These are phyloP conservation scores for Habroteleia sp. DNA, from an alignment of 2,888 invertebrate genomes.

Conservation along the genomic window DNA sequence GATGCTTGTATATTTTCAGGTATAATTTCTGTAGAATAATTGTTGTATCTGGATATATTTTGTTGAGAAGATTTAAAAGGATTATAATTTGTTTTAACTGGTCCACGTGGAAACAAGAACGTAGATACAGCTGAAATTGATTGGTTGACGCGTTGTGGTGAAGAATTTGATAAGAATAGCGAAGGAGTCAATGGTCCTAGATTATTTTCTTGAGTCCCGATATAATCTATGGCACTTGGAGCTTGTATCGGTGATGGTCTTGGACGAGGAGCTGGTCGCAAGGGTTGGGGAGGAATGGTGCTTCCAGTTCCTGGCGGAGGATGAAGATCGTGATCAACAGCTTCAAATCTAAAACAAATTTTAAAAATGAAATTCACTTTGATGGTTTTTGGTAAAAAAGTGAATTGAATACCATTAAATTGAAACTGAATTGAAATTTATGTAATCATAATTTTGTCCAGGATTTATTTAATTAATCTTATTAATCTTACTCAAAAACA, in stretches of 20 bases:
- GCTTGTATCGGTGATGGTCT: slow-evolving; percentile 77
- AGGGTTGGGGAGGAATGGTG: slow-evolving; percentile 85
- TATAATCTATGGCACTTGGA: slow-evolving; percentile 72
- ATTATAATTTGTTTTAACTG: slow-evolving; percentile 58
- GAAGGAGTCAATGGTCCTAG: slow-evolving; percentile 77
- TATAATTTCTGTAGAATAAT: slow-evolving; percentile 54
- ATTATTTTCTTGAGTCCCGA: slow-evolving; percentile 72
- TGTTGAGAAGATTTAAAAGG: slow-evolving; percentile 59
- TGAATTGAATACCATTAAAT: no score
- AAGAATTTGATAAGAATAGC: slow-evolving; percentile 63
- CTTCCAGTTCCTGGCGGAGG: slow-evolving; percentile 70
- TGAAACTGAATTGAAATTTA: no score
- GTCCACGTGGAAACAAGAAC: slow-evolving; percentile 70
- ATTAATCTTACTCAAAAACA: no score
- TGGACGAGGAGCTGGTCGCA: slow-evolving; percentile 83
- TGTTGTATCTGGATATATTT: slow-evolving; percentile 65
- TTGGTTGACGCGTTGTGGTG: slow-evolving; percentile 52
- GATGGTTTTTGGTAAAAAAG: no score
- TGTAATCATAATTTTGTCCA: no score
- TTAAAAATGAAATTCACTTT: no score
- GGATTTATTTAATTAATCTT: no score
- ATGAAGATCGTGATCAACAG: slow-evolving; percentile 78
- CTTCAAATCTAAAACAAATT: slow-evolving; percentile 77
- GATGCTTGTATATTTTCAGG: slow-evolving; percentile 70
- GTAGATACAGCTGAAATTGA: slow-evolving; percentile 61